Conservation (phyloP, 2,113 vertebrate species). For the Eudyptes chrysolophus region DNA sequence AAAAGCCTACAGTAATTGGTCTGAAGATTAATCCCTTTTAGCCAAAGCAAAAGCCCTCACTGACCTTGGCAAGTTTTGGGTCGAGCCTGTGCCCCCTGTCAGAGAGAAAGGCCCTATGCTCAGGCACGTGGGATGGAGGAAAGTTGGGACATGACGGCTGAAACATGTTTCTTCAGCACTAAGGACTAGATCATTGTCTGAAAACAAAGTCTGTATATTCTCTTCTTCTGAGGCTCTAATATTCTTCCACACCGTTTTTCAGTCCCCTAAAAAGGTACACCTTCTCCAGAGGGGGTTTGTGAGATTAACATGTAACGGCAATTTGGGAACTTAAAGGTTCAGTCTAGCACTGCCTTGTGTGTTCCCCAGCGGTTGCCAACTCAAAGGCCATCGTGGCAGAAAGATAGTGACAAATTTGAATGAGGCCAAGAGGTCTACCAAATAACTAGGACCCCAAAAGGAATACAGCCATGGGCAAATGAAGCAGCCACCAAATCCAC, state of each 20-base stretch:
- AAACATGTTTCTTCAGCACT: neutral
- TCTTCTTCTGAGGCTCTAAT: neutral
- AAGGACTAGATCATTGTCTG: neutral
- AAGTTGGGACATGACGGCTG: neutral
- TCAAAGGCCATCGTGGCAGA: neutral
- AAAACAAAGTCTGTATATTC: neutral
- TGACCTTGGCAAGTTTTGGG: neutral
- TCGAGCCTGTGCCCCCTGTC: fast-evolving
- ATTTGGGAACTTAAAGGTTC: neutral
- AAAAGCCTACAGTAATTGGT: neutral
- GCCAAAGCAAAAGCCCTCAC: neutral
- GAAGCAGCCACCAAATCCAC: neutral
- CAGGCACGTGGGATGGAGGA: neutral
- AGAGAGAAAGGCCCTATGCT: neutral
- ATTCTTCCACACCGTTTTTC: neutral
- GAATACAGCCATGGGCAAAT: neutral
- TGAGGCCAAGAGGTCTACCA: neutral
- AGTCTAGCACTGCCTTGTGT: fast-evolving
- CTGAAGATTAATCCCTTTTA: neutral
- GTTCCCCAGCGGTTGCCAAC: neutral
- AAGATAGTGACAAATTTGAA: neutral
- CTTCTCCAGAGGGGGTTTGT: fast-evolving
- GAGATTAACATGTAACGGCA: neutral
- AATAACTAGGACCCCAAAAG: neutral
- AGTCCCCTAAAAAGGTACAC: neutral